Evolutionary conservation across 2,113 vertebrate genomes (phyloP), one percentile per base, ranked within the genome.

Genomic region (Lophochroa leadbeateri): DNA sequence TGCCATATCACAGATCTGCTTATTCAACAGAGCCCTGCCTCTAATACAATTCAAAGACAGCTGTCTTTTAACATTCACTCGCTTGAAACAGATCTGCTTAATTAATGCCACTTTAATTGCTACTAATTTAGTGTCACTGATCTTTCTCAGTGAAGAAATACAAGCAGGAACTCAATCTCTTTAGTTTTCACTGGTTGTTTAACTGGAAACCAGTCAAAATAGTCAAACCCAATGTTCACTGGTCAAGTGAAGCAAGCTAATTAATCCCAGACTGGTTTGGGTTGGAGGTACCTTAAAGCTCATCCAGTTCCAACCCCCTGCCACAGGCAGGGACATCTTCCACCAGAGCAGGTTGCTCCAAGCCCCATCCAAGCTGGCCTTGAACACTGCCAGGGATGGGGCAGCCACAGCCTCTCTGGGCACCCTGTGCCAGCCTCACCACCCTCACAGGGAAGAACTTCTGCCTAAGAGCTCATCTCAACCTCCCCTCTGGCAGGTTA

Each of bases 61-160:
- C 43, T 64, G 44, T 74, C 83, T 89, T 88, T 87, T 65, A 95
- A 82, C 69, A 85, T 79, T 69, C 70, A 86, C 17, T 80, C 25
- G 39, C 72, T 91, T 77, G 70, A 94, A 92, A 90, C 52, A 74
- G 67, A 93, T 82, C 90, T 60, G 58, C 44, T 90, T 86, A 84
- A 92, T 95, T 86, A 92, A 95, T 75, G 50, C 64, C 46, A 78
- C 72, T 86, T 85, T 41, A 92, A 83, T 90, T 83, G 95, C 60
- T 81, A 78, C 19, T 84, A 43, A 78, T 60, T 86, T 71, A 86
- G 35, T 33, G 44, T 44, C 70, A 61, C 41, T 43, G 13, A 65
- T 88, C 11, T 49, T 79, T 61, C 92, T 31, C 52, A 63, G 24
- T 65, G 19, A 82, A 79, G 41, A 76, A 83, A 78, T 33, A 52